A percentile compares a stretch with the other conserved stretches of the same genome.
These are phyloP conservation scores for Acinonyx jubatus DNA, from an alignment of 2,113 vertebrate genomes.

Conservation along the genomic window DNA sequence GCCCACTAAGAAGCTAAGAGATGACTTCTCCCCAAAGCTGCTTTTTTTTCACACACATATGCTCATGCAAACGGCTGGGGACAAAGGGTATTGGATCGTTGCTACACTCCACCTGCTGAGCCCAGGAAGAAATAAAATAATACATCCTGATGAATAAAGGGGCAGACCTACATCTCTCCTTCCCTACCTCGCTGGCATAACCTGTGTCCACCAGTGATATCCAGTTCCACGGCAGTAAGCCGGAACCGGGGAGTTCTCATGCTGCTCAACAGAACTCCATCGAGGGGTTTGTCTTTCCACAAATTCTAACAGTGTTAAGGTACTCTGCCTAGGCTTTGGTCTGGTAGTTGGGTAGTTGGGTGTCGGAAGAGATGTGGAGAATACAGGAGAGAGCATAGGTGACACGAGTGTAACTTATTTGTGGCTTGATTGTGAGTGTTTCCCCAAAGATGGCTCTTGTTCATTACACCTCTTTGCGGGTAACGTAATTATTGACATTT, in stretches of 20 bases:
- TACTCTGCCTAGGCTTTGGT: not conserved
- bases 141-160: not conserved
- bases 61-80: too few relatives aligned
- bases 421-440: not conserved
- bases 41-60: not conserved
- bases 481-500: not conserved
- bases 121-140: not conserved
- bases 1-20: not conserved
- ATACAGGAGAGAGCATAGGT: rapidly evolving
- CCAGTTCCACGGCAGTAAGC: not conserved
- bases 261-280: not conserved
- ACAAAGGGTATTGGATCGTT: rapidly evolving
- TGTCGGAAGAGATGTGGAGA: rapidly evolving
- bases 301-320: not conserved
- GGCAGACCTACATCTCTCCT: not conserved
- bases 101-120: not conserved
- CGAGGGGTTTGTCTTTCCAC: not conserved
- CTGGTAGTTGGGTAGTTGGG: rapidly evolving
- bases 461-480: not conserved
- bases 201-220: not conserved
- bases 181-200: not conserved
- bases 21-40: rapidly evolving
- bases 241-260: not conserved
- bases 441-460: too few relatives aligned
- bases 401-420: not conserved